Evolutionary conservation across 1,140 invertebrate genomes (phyloP).

Genomic region (Plodia interpunctella): DNA sequence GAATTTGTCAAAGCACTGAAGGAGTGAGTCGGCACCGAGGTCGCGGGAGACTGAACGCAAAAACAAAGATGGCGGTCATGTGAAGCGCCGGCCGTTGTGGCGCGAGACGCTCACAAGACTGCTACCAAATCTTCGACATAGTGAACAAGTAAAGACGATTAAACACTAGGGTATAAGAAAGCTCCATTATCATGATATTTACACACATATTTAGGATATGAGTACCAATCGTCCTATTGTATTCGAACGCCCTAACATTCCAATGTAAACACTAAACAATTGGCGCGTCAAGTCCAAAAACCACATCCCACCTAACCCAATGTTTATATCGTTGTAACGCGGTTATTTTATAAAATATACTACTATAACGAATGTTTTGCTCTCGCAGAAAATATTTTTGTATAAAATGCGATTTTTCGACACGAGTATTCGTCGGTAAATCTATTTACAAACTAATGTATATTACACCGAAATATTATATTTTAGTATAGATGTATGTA

Average conservation of each 20-base stretch:
- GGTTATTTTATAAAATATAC: constrained; percentile 34
- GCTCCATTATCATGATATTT: neutral
- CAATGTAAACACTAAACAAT: constrained; percentile 55
- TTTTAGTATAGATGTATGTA: constrained; percentile 72
- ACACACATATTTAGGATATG: neutral
- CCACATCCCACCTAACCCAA: constrained; percentile 63
- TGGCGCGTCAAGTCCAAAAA: constrained; percentile 62
- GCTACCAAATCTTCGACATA: neutral
- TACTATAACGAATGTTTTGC: constrained; percentile 45
- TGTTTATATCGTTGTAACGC: constrained; percentile 19
- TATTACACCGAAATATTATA: constrained; percentile 65
- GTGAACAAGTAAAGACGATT: neutral
- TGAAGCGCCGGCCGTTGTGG: neutral
- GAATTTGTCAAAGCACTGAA: constrained; percentile 74
- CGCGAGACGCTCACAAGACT: neutral
- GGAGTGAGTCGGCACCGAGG: constrained; percentile 27
- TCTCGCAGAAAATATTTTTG: constrained; percentile 61
- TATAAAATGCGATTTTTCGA: constrained; percentile 58
- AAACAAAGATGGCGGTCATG: constrained; percentile 34
- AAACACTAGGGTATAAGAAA: constrained; percentile 1
- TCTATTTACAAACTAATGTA: constrained; percentile 72
- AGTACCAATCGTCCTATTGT: constrained; percentile 1
- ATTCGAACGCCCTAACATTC: constrained; percentile 56
- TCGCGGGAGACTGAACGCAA: constrained; percentile 36
- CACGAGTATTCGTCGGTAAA: constrained; percentile 44